Evolutionary conservation across 2,888 invertebrate species (phyloP).

Genomic region (Baccha elongata): DNA sequence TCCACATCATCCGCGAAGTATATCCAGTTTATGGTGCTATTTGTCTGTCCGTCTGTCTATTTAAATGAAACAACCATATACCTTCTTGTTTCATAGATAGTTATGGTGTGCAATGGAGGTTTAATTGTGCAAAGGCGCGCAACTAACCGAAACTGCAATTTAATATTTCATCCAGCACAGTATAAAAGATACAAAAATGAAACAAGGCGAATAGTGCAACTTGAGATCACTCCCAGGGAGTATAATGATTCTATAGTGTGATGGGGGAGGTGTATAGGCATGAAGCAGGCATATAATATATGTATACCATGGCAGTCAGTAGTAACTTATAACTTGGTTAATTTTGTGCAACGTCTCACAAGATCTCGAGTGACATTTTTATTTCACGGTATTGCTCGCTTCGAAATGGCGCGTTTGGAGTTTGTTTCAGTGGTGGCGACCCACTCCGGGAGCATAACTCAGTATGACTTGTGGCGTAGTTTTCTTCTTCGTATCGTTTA

Average conservation of each 20-base stretch:
- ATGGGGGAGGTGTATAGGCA: constrained; percentile 37
- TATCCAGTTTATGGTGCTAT: constrained; percentile 4
- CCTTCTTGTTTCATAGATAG: too few relatives aligned
- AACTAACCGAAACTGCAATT: constrained; percentile 73
- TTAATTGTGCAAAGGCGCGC: constrained; percentile 65
- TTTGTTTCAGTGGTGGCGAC: constrained; percentile 32
- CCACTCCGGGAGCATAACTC: constrained; percentile 64
- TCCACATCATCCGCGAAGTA: constrained; percentile 2
- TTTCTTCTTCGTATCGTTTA: constrained; percentile 14
- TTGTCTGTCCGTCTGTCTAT: constrained; percentile 47
- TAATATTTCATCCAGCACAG: constrained; percentile 60
- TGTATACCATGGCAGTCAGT: not conserved
- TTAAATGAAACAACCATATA: constrained; percentile 38
- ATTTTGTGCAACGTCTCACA: constrained; percentile 55
- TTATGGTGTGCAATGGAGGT: constrained; percentile 37
- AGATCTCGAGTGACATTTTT: constrained; percentile 69
- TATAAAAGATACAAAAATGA: constrained; percentile 1
- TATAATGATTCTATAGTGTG: constrained; percentile 9
- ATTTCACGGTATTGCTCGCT: constrained; percentile 68
- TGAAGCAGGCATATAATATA: not conserved
- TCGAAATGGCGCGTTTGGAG: not conserved
- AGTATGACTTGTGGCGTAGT: constrained; percentile 61
- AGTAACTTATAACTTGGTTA: constrained; percentile 21
- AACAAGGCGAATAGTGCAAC: constrained; percentile 53
- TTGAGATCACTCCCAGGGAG: constrained; percentile 58